A percentile compares a stretch with the other conserved stretches of the same genome.
Evolutionary conservation across 2,113 vertebrate genomes (phyloP).

Genomic region (Caloenas nicobarica): DNA sequence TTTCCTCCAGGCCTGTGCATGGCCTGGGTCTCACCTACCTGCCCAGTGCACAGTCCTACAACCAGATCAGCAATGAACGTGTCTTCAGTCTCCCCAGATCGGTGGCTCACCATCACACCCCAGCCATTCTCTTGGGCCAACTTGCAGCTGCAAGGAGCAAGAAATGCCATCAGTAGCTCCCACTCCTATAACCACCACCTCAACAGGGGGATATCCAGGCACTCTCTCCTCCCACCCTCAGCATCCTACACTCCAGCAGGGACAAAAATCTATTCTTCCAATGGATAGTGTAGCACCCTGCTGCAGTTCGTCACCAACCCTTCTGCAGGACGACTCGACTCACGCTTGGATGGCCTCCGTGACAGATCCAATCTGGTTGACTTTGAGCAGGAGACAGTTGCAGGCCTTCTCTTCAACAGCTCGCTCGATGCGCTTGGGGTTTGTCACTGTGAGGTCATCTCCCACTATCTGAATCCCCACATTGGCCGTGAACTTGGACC

Average conservation of each 20-base stretch:
- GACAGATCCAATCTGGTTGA: conserved; percentile 93
- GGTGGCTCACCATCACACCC: conserved; percentile 96
- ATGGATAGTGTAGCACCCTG: rapidly evolving
- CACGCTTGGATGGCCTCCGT: conserved; percentile 93
- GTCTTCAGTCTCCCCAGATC: conserved; percentile 93
- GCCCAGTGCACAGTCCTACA: conserved; percentile 92
- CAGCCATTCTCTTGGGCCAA: conserved; percentile 94
- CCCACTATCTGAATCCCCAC: conserved; percentile 93
- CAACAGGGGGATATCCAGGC: not conserved
- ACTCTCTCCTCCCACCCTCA: not conserved
- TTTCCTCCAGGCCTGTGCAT: not conserved
- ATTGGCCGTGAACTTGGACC: conserved; percentile 89
- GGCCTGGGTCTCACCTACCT: conserved; percentile 75
- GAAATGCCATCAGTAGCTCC: not conserved
- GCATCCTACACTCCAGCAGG: not conserved
- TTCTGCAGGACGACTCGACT: conserved; percentile 44
- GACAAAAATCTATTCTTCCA: not conserved
- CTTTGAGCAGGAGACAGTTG: conserved; percentile 92
- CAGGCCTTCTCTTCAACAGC: conserved; percentile 92
- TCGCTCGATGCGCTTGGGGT: conserved; percentile 87
- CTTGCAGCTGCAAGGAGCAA: conserved; percentile 81
- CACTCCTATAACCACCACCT: not conserved
- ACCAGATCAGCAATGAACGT: conserved; percentile 95
- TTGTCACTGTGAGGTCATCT: conserved; percentile 91
- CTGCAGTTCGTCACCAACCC: not conserved